Conservation (phyloP, 2,797 vertebrate genomes). For the Amniataba percoides region DNA sequence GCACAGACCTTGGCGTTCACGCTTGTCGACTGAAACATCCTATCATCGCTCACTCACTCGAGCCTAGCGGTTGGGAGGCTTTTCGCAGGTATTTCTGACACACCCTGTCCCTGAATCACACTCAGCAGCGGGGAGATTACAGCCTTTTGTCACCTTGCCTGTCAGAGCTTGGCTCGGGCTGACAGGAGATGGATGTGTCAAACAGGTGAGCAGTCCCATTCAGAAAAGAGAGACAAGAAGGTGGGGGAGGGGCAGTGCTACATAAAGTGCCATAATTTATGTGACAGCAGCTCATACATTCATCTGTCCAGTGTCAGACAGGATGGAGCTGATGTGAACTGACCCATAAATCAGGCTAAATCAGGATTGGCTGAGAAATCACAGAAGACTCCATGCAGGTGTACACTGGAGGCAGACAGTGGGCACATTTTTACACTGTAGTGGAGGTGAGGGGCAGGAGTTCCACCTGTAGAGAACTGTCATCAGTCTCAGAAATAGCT, state of each 20-base stretch:
- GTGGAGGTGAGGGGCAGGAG: constrained; percentile 47
- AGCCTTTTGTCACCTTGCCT: constrained; percentile 84
- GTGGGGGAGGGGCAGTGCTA: neutral
- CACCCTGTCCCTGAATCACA: constrained; percentile 78
- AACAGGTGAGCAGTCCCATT: constrained; percentile 70
- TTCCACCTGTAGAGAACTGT: constrained; percentile 78
- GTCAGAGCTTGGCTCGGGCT: constrained; percentile 65
- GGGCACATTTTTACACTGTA: constrained; percentile 43
- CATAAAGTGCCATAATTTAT: constrained; percentile 43
- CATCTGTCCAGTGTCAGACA: constrained; percentile 7
- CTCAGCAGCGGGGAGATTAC: constrained; percentile 76
- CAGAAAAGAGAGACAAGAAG: constrained; percentile 36
- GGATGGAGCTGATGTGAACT: constrained; percentile 3
- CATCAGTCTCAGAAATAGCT: constrained; percentile 72
- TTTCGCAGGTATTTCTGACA: constrained; percentile 81
- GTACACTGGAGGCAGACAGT: constrained; percentile 5
- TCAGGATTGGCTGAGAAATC: constrained; percentile 30
- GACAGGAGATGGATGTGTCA: constrained; percentile 75
- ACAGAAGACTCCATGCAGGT: constrained; percentile 34
- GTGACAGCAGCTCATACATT: constrained; percentile 46
- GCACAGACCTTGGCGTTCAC: constrained; percentile 75
- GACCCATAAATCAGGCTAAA: constrained; percentile 9
- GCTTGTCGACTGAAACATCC: constrained; percentile 80
- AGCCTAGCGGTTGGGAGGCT: constrained; percentile 71
- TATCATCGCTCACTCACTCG: constrained; percentile 83